Evolutionary conservation across 2,888 invertebrate species (phyloP), one percentile per base, ranked within the genome.

Genomic region (Apamea sordens): DNA sequence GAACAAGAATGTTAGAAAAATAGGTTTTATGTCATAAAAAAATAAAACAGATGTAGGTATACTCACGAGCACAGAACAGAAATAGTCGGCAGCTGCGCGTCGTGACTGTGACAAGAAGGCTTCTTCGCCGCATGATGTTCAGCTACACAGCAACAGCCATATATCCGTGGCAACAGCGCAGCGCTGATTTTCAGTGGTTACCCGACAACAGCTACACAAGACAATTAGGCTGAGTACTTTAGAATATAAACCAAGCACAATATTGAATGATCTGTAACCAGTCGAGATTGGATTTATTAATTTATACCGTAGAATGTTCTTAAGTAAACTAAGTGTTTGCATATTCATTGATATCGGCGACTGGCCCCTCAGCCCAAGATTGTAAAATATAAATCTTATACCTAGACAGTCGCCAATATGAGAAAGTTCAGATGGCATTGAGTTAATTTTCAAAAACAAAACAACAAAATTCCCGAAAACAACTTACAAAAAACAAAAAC

Each of bases 331-430:
- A 61, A 74, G 53, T 28, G 67, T 82, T 80, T 68, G 36, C 68
- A 80, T 82, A 75, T 82, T 82, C 47, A 76, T 68, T n/a, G 15
- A 28, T 36, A 36, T 81, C 32, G 28, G 50, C 61, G 82, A 59
- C 41, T 72, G 47, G 11, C 0, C n/a, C 15, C 18, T 69, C 28
- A 32, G n/a, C n/a, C 36, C 32, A 53, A 53, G n/a, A 36, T 71
- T 11, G 36, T 24, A 36, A 36, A 6, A 53, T 53, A 53, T 18
- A 36, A 53, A n/a, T 11, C 36, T 6, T 53, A 24, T 24, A 70
- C 7, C 5, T 36, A 70, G 13, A 28, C 47, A 50, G 24, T 69
- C 21, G 21, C 8, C 32, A 32, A 28, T 24, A 32, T 70, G 15
- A 53, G 15, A 15, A 21, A 69, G n/a, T n/a, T n/a, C 13, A 21